Percentiles rank a stretch among this genome's conserved stretches.
These are phyloP conservation scores for Rhagium mordax DNA, from an alignment of 2,888 invertebrate species.

Conservation along the genomic window DNA sequence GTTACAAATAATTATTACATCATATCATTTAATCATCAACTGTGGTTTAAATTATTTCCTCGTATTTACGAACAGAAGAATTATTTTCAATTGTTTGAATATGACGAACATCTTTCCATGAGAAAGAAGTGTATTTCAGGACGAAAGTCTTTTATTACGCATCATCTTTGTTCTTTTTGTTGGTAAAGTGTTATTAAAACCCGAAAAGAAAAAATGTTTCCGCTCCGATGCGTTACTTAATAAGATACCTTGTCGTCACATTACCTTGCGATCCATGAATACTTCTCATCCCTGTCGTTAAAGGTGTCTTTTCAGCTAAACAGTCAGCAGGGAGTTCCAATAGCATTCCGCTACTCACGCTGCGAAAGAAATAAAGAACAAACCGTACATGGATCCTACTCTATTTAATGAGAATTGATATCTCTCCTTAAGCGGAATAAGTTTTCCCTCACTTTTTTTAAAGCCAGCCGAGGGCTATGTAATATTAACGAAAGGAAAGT, in stretches of 20 bases:
- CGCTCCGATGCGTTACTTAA: constrained; percentile 21
- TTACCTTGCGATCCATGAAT: constrained; percentile 27
- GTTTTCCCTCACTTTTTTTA: constrained; percentile 8
- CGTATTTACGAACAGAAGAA: not conserved
- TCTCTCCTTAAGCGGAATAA: constrained; percentile 6
- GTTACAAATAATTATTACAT: too few relatives aligned
- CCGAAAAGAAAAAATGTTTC: constrained; percentile 28
- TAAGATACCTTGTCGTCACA: constrained; percentile 25
- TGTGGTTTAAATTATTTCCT: too few relatives aligned
- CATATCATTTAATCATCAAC: too few relatives aligned
- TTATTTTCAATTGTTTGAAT: not conserved
- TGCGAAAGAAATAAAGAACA: constrained; percentile 13
- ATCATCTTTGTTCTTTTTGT: constrained; percentile 22
- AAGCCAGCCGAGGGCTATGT: constrained; percentile 12
- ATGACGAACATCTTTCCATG: not conserved
- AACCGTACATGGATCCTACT: constrained; percentile 10
- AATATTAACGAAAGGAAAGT: constrained; percentile 24
- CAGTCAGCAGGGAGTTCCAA: not conserved
- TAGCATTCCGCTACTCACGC: not conserved
- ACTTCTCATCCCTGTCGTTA: constrained; percentile 5
- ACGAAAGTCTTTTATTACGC: constrained; percentile 21
- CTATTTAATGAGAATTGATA: constrained; percentile 26
- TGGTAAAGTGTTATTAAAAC: constrained; percentile 29
- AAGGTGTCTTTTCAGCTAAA: constrained; percentile 14
- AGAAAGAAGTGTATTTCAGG: not conserved